phyloP scores from a whole-genome alignment of 2,888 invertebrate genomes.

The Spodoptera exigua region DNA sequence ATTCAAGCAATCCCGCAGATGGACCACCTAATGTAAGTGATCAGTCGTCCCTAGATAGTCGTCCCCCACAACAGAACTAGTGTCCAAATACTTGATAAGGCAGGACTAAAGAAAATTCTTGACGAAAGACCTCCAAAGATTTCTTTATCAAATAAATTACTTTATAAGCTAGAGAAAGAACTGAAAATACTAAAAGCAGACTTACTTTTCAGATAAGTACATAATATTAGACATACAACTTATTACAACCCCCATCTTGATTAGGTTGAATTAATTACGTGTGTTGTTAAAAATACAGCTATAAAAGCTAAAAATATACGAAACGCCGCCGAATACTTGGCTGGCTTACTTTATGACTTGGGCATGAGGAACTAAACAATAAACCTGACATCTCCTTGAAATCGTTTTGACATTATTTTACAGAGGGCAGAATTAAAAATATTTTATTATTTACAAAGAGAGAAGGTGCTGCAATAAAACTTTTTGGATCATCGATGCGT shows the following conservation, averaged over 20 bases:
- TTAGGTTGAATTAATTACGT: neutral
- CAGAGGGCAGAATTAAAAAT: neutral
- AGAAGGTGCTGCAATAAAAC: too few species aligned
- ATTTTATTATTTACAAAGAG: too few species aligned
- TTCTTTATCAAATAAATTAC: too few species aligned
- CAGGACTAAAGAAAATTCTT: too few species aligned
- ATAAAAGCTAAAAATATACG: neutral
- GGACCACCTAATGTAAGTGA: too few species aligned
- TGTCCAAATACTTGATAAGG: too few species aligned
- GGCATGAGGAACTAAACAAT: neutral
- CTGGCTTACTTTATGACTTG: neutral
- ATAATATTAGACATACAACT: conserved; percentile 44
- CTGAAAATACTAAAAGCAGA: neutral
- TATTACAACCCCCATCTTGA: conserved; percentile 42
- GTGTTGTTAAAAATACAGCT: conserved; percentile 1
- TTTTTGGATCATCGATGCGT: too few species aligned
- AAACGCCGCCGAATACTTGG: neutral
- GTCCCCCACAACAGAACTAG: too few species aligned
- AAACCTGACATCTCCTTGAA: neutral
- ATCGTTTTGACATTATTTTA: neutral
- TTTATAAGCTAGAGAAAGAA: too few species aligned
- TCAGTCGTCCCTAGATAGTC: too few species aligned
- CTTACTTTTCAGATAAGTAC: conserved; percentile 58
- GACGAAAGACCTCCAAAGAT: too few species aligned
- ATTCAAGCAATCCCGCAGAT: too few species aligned